Percentiles rank a stretch among this genome's conserved stretches.
Evolutionary conservation across 2,888 invertebrate species (phyloP).

Genomic region (Leptopilina syphax): DNA sequence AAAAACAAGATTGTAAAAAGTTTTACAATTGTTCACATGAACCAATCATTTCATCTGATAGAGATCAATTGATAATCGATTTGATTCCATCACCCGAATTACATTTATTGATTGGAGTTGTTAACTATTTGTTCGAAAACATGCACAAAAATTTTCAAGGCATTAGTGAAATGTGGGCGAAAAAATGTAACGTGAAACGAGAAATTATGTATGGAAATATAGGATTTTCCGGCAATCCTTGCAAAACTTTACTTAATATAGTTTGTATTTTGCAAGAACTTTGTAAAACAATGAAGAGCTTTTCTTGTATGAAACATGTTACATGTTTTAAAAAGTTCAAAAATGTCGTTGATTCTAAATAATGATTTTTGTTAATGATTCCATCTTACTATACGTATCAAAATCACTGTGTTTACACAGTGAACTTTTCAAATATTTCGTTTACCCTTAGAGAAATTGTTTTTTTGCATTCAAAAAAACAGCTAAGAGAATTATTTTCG

Average conservation of each 20-base stretch:
- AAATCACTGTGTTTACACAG: background rate
- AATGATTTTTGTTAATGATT: no score
- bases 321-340: conserved; percentile 19
- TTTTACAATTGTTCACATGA: conserved; percentile 32
- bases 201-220: conserved; percentile 26
- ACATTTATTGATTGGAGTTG: conserved; percentile 41
- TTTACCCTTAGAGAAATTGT: background rate
- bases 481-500: no score
- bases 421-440: no score
- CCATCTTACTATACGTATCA: no score
- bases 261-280: background rate
- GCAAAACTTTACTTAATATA: conserved; percentile 29
- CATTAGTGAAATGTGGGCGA: conserved; percentile 30
- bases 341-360: conserved; percentile 30
- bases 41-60: conserved; percentile 38
- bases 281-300: conserved; percentile 24
- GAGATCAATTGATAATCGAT: conserved; percentile 34
- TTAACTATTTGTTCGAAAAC: conserved; percentile 34
- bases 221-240: conserved; percentile 32
- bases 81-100: conserved; percentile 35
- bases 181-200: conserved; percentile 38
- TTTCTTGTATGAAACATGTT: conserved; percentile 30
- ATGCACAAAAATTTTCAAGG: conserved; percentile 23
- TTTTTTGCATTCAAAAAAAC: no score
- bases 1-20: conserved; percentile 34